Base-by-base conservation (phyloP, 1,140 invertebrate species). In the Drosophila sp. region DNA sequence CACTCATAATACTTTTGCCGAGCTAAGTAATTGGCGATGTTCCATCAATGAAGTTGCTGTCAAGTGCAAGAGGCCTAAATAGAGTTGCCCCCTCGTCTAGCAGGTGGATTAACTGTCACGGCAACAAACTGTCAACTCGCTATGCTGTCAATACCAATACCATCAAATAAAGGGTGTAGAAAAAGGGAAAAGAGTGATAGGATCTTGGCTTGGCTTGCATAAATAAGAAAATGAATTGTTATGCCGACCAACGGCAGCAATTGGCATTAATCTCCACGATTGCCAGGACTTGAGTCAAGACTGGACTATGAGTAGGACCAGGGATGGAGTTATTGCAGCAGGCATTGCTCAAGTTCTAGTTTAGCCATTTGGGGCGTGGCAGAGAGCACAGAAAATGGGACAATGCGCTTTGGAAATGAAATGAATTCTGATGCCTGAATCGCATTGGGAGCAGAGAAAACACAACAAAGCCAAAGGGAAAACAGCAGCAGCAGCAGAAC, bases 221-320 rank as follows among this genome's bases (percentile, higher is more conserved):
- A 78, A 86, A 86, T 72, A 86, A 66, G 59, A 62, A 86, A 87
- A 86, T 86, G 82, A 86, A 87, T 86, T 86, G 77, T 84, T 86
- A 67, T 81, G 62, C 71, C 69, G 80, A 46, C 36, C 59, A 72
- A 34, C 7, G 32, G 21, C 21, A 56, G 51, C 40, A 45, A 58
- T 43, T 25, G 36, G 77, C 74, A 86, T 80, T 84, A 86, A 86
- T 84, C 70, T 86, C 48, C 53, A 63, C 70, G 48, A 78, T 64
- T 38, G 32, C 6, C 50, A 36, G 41, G 56, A 25, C 41, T 59
- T 13, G 43, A 9, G 14, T 43, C 9, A 7, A 16, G 16, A 18
- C 43, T 45, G n/a, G n/a, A n/a, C n/a, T n/a, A n/a, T n/a, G 7
- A 43, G 14, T 6, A 46, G 18, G 45, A 41, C 40, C 7, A 14